phyloP scores from a whole-genome alignment of 2,888 invertebrate genomes.

The Colletes collaris region DNA sequence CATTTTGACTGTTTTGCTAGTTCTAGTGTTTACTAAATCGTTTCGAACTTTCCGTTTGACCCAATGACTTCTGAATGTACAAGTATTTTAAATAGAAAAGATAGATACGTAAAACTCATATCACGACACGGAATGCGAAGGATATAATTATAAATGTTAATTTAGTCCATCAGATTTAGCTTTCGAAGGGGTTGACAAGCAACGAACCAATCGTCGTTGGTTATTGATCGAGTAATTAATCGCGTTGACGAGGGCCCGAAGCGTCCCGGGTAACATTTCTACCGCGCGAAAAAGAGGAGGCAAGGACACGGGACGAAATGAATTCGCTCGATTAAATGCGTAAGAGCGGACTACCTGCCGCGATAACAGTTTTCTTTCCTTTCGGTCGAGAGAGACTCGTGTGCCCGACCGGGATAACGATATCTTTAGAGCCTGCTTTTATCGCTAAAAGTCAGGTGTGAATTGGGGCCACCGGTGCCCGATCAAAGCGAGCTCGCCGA shows the following conservation, averaged over 20 bases:
- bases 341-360: slow-evolving; percentile 70
- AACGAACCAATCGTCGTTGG: slow-evolving; percentile 6
- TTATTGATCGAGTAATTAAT: slow-evolving; percentile 44
- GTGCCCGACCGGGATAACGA: slow-evolving; percentile 65
- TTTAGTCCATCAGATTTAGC: too few species aligned
- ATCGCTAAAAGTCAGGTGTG: slow-evolving; percentile 77
- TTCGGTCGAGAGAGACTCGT: slow-evolving; percentile 32
- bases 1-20: too few species aligned
- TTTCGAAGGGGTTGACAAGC: too few species aligned
- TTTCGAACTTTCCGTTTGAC: too few species aligned
- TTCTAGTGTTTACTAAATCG: too few species aligned
- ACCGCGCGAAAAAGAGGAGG: slow-evolving; percentile 25
- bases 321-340: slow-evolving; percentile 62
- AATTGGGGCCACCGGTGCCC: slow-evolving; percentile 69
- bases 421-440: slow-evolving; percentile 75
- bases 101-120: too few species aligned
- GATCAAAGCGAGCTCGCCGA: slow-evolving; percentile 64
- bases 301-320: slow-evolving; percentile 49
- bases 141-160: too few species aligned
- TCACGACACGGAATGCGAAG: too few species aligned
- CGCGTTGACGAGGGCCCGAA: slow-evolving; percentile 18
- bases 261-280: slow-evolving; percentile 22
- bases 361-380: slow-evolving; percentile 70
- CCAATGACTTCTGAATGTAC: too few species aligned
- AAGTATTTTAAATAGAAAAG: too few species aligned